Conservation (phyloP, 2,888 invertebrate genomes). For the Sympetrum striolatum region DNA sequence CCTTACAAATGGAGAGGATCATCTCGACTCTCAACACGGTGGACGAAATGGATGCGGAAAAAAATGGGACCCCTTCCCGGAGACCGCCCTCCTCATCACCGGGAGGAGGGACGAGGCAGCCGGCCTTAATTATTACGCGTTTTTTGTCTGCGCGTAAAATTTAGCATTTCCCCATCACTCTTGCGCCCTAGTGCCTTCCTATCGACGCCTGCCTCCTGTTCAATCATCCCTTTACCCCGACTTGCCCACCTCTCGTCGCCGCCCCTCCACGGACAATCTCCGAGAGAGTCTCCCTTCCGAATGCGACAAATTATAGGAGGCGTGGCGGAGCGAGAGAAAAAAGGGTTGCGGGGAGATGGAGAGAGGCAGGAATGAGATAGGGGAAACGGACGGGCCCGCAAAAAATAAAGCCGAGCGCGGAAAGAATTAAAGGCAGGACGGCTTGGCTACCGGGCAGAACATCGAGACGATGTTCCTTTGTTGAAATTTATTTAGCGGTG, state of each 20-base stretch:
- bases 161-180: not conserved
- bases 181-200: not conserved
- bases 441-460: not conserved
- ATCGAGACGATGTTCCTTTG: not conserved
- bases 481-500: not conserved
- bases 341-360: not conserved
- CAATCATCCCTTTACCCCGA: not conserved
- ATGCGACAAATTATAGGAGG: slow-evolving; percentile 20
- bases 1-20: not conserved
- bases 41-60: not conserved
- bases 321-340: not conserved
- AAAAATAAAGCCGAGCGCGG: not conserved
- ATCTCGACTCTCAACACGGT: not conserved
- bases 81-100: not conserved
- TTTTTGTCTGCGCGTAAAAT: not conserved
- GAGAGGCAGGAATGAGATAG: not conserved
- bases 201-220: not conserved
- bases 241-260: not conserved
- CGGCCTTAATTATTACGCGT: not conserved
- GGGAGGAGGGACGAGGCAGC: not conserved
- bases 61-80: not conserved
- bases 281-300: not conserved
- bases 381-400: not conserved
- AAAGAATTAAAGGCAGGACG: not conserved
- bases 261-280: not conserved